These are phyloP conservation scores for Odocoileus virginianus DNA, from an alignment of 2,113 vertebrate genomes.

Conservation along the genomic window DNA sequence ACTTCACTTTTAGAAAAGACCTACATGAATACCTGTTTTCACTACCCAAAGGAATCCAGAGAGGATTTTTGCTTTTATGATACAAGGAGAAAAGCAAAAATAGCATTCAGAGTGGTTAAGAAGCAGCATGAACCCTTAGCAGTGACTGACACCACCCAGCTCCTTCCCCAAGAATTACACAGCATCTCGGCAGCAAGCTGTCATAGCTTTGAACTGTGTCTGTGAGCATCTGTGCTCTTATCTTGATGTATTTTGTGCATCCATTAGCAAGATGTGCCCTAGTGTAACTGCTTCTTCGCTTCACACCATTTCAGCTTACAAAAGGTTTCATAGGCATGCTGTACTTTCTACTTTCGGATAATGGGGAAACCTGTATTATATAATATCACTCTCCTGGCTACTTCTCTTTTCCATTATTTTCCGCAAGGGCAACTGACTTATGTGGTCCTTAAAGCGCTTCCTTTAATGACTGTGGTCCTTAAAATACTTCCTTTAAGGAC, in stretches of 20 bases:
- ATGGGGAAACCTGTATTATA: not conserved
- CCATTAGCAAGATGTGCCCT: not conserved
- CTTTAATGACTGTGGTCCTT: not conserved
- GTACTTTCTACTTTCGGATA: not conserved
- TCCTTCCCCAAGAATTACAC: not conserved
- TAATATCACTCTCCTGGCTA: not conserved
- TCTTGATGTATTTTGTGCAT: not conserved
- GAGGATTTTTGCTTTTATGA: not conserved
- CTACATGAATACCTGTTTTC: not conserved
- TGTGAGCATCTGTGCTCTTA: not conserved
- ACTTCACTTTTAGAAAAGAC: not conserved
- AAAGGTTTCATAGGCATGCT: not conserved
- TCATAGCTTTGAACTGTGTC: not conserved
- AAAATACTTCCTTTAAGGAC: not conserved
- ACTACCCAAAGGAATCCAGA: not conserved
- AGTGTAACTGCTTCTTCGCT: not conserved
- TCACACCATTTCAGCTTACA: not conserved
- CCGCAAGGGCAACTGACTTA: not conserved
- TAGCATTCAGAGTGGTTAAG: not conserved
- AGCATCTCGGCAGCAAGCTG: not conserved
- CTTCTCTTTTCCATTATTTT: not conserved
- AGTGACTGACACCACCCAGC: not conserved
- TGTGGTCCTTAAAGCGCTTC: not conserved
- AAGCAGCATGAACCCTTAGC: not conserved
- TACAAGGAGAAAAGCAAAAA: not conserved